Evolutionary conservation across 2,113 vertebrate genomes (phyloP).

Genomic region (Datnioides undecimradiatus): DNA sequence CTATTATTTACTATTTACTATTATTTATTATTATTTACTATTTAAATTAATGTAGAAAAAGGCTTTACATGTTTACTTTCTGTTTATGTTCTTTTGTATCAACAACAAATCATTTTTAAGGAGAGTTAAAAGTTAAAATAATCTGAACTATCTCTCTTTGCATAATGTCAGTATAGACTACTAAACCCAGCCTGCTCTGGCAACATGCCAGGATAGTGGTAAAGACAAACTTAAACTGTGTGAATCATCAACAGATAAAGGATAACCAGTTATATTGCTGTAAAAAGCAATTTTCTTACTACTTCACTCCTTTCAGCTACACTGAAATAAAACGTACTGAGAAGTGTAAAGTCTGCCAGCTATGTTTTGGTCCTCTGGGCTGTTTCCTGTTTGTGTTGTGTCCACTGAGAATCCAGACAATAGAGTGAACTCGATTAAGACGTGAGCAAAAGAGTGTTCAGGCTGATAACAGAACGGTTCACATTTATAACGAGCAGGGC

Average conservation of each 20-base stretch:
- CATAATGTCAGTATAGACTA: not conserved
- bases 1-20: not conserved
- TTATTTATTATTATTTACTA: too few species aligned
- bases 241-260: not conserved
- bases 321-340: not conserved
- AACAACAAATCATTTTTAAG: too few species aligned
- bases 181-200: too few species aligned
- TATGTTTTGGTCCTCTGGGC: not conserved
- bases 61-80: too few species aligned
- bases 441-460: constrained; percentile 6
- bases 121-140: too few species aligned
- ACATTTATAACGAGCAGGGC: constrained; percentile 2
- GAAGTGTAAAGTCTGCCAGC: not conserved
- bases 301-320: not conserved
- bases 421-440: constrained; percentile 30
- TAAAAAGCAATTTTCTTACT: not conserved
- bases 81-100: too few species aligned
- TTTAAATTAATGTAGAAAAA: not conserved
- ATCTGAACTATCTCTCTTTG: too few species aligned
- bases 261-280: not conserved
- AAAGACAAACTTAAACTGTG: not conserved
- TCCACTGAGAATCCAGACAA: constrained; percentile 4
- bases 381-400: constrained; percentile 16
- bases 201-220: not conserved
- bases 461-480: constrained; percentile 17